Base-by-base conservation (phyloP, 2,888 invertebrate species). In the Laothoe populi region DNA sequence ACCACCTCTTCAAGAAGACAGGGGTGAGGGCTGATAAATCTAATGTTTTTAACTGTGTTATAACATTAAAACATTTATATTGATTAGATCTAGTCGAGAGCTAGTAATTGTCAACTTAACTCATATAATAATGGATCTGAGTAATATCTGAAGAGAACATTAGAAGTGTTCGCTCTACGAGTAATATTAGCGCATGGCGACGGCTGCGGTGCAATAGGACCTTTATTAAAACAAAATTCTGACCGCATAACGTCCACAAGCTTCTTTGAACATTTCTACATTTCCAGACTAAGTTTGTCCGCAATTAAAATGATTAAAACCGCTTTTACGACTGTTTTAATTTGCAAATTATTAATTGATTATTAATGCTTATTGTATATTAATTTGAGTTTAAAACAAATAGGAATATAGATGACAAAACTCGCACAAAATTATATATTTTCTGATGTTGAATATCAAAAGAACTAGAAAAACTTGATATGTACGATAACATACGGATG, bases 141-240 rank as follows among this genome's bases (percentile, higher is more conserved):
- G 86, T 89, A 88, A 90, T 89, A 91, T 85, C 82, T 87, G 83
- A 87, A 85, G 84, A 85, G 87, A 77, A 79, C 90, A 88, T 90
- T 91, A 90, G 89, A 88, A 87, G 84, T 88, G 89, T 88, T 90
- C 87, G 82, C 73, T 74, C 70, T 44, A 59, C 59, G 57, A 63
- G 82, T 86, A 89, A 89, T 90, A 88, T 87, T 82, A 80, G 78
- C 76, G 78, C 72, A 71, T 82, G 82, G 87, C 87, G 86, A 86
- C 90, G 87, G 88, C 89, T 88, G 91, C 78, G 79, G 80, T 77
- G 81, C 85, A 83, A 83, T 82, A 82, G 82, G 77, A 83, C 89
- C 86, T 91, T 91, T 91, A 91, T 92, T 91, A 91, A 91, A 92
- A 90, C 90, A 88, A 88, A 90, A 90, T 90, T 89, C 85, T 81